These are phyloP conservation scores for Drosophila bipectinata DNA, from an alignment of 1,140 invertebrate species.

Conservation along the genomic window DNA sequence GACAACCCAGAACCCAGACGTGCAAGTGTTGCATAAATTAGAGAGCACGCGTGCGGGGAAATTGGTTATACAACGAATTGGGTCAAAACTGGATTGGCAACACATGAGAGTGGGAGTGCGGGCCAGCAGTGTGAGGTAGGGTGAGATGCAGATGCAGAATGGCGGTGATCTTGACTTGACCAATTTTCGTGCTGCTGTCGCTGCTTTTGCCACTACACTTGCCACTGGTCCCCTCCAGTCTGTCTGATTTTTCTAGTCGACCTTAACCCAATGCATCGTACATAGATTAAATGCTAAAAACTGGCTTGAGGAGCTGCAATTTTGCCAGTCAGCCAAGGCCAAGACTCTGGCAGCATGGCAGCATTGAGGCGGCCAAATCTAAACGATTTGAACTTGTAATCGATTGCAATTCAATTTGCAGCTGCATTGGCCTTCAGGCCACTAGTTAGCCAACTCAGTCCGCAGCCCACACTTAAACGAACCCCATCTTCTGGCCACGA, in stretches of 20 bases:
- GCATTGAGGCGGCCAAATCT: constrained; percentile 76
- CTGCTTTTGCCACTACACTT: constrained; percentile 8
- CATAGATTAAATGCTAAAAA: constrained; percentile 79
- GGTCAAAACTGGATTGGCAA: not conserved
- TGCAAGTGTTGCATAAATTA: constrained; percentile 58
- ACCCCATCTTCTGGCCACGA: constrained; percentile 1
- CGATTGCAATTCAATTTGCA: constrained; percentile 75
- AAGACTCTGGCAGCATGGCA: constrained; percentile 54
- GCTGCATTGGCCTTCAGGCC: constrained; percentile 47
- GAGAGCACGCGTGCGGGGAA: constrained; percentile 15
- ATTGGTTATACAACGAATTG: not conserved
- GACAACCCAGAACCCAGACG: constrained; percentile 7
- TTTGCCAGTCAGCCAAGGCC: constrained; percentile 78
- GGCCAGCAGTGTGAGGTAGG: not conserved
- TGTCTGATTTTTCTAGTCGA: constrained; percentile 79
- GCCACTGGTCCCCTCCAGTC: constrained; percentile 29
- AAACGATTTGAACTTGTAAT: constrained; percentile 82
- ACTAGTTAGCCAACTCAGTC: not conserved
- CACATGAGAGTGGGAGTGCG: not conserved
- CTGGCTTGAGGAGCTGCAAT: constrained; percentile 78
- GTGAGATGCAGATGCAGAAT: not conserved
- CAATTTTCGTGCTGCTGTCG: constrained; percentile 14
- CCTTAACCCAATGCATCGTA: constrained; percentile 81
- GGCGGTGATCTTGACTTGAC: not conserved
- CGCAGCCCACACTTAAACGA: not conserved